A percentile compares a stretch with the other conserved stretches of the same genome.
Conservation (phyloP, 1,140 invertebrate species). For the Drepana arcuata region DNA sequence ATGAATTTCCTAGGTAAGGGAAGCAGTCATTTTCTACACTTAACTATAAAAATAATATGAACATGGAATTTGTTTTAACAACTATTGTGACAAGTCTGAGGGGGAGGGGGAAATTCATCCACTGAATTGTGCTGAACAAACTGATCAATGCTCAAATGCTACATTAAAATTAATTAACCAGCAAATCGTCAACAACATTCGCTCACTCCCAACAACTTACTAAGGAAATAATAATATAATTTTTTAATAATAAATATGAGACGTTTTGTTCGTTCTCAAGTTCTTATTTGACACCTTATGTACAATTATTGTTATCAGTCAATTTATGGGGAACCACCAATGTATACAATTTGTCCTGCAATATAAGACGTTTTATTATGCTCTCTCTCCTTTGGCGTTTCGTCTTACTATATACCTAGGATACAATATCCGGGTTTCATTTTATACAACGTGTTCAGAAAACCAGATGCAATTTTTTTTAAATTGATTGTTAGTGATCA, state of each 20-base stretch:
- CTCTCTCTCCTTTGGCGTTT: conserved; percentile 24
- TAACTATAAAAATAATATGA: conserved; percentile 36
- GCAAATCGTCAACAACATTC: conserved; percentile 49
- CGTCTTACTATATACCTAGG: conserved; percentile 16
- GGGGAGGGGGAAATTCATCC: conserved; percentile 27
- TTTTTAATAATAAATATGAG: conserved; percentile 60
- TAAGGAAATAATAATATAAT: conserved; percentile 21
- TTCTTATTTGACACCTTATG: conserved; percentile 50
- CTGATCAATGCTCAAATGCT: conserved; percentile 27
- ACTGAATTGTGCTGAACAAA: conserved; percentile 26
- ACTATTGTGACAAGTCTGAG: conserved; percentile 18
- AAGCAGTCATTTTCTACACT: conserved; percentile 19
- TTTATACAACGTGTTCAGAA: background rate
- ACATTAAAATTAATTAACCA: conserved; percentile 55
- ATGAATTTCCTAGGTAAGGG: conserved; percentile 18
- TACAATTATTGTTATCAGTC: conserved; percentile 29
- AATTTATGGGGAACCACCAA: conserved; percentile 16
- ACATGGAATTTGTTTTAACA: conserved; percentile 31
- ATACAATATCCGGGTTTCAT: background rate
- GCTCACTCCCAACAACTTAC: conserved; percentile 36
- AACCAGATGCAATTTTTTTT: no score
- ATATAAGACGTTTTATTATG: conserved; percentile 30
- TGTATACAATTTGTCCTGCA: conserved; percentile 28
- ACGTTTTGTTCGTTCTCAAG: conserved; percentile 56
- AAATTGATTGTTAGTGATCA: no score